Evolutionary conservation across 2,888 invertebrate species (phyloP), one percentile per base, ranked within the genome.

Genomic region (Caenorhabditis zanzibari): DNA sequence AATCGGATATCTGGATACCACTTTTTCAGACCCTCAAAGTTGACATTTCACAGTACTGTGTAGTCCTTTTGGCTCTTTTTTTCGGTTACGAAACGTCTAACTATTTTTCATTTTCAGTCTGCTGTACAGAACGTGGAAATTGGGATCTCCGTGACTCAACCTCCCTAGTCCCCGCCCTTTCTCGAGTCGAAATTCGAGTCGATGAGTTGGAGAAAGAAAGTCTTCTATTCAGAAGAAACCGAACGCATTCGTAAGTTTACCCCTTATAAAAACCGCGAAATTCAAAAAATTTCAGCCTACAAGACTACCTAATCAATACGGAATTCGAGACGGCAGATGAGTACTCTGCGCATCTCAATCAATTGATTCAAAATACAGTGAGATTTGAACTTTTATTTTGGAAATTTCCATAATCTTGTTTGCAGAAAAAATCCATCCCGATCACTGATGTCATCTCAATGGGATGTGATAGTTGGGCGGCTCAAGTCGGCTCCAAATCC

Each of bases 141-240:
- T 84, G 84, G 84, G 79, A 84, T 44, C 61, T 84, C n/a, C 38
- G 79, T 10, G 61, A 76, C 14, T 66, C 81, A 2, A 74, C 59
- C 0, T 19, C 47, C 0, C 24, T 84, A 0, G 76, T 84, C 2
- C 84, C 84, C 2, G 84, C 66, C 4, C 35, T 84, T 2, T 84
- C 84, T 16, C 38, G 84, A 52, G 54, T 84, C 19, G 26, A 56
- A 3, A 58, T 79, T 12, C 49, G 19, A 1, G 73, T 68, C 2
- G 77, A 82, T 63, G 69, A 73, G 54, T 32, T 82, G 26, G 82
- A 82, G n/a, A 77, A 74, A 16, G n/a, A 69, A 9, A 69, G 73
- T 47, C 0, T 24, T 1, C 49, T 82, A 6, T 82, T 74, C 47
- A 35, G 35, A 10, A 63, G 74, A n/a, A 49, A 74, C 3, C 47